Evolutionary conservation across 2,113 vertebrate genomes (phyloP), one percentile per base, ranked within the genome.

Genomic region (Recurvirostra avosetta): DNA sequence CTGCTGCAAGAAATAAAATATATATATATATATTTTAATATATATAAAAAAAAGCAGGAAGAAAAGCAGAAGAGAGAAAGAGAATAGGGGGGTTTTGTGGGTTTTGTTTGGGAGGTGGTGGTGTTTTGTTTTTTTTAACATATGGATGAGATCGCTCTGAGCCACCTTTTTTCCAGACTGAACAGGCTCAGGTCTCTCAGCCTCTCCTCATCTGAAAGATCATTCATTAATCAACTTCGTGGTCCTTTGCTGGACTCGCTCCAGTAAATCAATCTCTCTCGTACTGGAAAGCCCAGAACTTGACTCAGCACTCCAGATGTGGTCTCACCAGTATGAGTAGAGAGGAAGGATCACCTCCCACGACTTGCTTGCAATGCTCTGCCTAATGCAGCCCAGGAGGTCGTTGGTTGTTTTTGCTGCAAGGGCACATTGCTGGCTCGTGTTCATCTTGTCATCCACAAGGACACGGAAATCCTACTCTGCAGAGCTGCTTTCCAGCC

Each of bases 381-480:
- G 25, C 66, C 41, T 88, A 72, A 41, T 26, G 36, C 71, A 86
- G 34, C 14, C 17, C 27, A 53, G 26, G n/a, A 56, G 21, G 21
- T 2, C 23, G 19, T 12, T 78, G 18, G 32, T 34, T 20, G 3
- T 29, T 29, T 80, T 50, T 41, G 16, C 47, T 34, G 17, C 11
- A 11, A 73, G 25, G 10, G 21, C 5, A 4, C 25, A 9, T 30
- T 50, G 18, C 32, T 62, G 47, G 15, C 29, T 75, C 0, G 0
- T 34, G 15, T 32, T 65, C 67, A 29, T 55, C 50, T 66, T 43
- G n/a, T 59, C 50, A 62, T 11, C 21, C 75, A 62, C 32, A 67
- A 50, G 20, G 9, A 50, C 36, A 25, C 18, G 1, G 2, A 90
- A n/a, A 71, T 32, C 23, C 27, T 76, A 25, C 58, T 25, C 52